Evolutionary conservation across 2,888 invertebrate genomes (phyloP).

Genomic region (Metacarcinus magister): DNA sequence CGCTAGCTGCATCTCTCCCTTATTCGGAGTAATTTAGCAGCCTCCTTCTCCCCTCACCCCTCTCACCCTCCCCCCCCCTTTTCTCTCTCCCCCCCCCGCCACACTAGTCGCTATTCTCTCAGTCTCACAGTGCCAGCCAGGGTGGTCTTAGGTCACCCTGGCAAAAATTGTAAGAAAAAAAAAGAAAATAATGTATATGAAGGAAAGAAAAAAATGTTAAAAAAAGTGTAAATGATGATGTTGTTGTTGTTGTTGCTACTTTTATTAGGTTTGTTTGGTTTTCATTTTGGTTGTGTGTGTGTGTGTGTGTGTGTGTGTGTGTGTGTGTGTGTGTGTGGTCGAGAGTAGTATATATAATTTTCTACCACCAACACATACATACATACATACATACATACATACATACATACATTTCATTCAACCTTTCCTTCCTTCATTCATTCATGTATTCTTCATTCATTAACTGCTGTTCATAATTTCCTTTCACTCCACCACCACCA

Average conservation of each 20-base stretch:
- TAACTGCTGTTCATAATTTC: too few species aligned
- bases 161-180: background rate
- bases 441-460: too few species aligned
- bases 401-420: background rate
- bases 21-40: background rate
- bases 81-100: background rate
- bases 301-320: background rate
- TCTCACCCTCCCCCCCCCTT: background rate
- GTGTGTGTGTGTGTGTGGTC: constrained; percentile 2
- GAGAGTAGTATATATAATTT: background rate
- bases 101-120: too few species aligned
- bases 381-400: background rate
- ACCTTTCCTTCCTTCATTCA: too few species aligned
- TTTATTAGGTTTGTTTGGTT: background rate
- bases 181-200: background rate
- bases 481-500: too few species aligned
- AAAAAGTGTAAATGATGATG: too few species aligned
- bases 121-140: background rate
- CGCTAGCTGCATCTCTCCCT: background rate
- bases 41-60: background rate
- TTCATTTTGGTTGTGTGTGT: background rate
- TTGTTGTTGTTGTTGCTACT: background rate
- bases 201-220: background rate
- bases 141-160: too few species aligned
- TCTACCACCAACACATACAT: background rate